These are phyloP conservation scores for Glyptemys insculpta DNA, from an alignment of 2,797 vertebrate species.

Conservation along the genomic window DNA sequence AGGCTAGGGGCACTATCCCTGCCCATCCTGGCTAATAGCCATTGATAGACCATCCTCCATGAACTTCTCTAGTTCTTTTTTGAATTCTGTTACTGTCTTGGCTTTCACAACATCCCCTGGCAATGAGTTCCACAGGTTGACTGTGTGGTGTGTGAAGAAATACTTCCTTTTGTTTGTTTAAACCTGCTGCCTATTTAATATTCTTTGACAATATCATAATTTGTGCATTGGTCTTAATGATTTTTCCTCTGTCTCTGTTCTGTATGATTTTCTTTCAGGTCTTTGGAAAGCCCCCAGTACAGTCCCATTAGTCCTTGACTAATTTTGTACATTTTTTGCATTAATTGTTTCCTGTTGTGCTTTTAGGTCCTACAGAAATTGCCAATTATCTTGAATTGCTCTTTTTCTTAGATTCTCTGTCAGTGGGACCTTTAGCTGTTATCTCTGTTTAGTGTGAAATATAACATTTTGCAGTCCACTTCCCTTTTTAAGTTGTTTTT, in stretches of 20 bases:
- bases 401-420: not conserved
- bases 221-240: too few relatives aligned
- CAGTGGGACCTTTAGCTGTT: accelerated
- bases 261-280: accelerated
- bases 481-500: not conserved
- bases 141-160: too few relatives aligned
- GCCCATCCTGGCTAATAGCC: too few relatives aligned
- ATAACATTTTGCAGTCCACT: not conserved
- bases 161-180: too few relatives aligned
- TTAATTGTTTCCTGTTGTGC: not conserved
- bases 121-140: too few relatives aligned
- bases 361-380: not conserved
- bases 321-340: not conserved
- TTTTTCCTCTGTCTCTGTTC: accelerated
- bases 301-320: not conserved
- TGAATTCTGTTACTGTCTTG: too few relatives aligned
- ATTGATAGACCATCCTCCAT: too few relatives aligned
- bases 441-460: not conserved
- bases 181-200: too few relatives aligned
- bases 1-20: too few relatives aligned
- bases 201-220: too few relatives aligned
- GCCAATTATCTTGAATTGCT: not conserved
- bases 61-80: too few relatives aligned
- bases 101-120: too few relatives aligned
- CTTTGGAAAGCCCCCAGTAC: not conserved